Conservation (phyloP, 2,113 vertebrate species). For the Macroglossus sobrinus region DNA sequence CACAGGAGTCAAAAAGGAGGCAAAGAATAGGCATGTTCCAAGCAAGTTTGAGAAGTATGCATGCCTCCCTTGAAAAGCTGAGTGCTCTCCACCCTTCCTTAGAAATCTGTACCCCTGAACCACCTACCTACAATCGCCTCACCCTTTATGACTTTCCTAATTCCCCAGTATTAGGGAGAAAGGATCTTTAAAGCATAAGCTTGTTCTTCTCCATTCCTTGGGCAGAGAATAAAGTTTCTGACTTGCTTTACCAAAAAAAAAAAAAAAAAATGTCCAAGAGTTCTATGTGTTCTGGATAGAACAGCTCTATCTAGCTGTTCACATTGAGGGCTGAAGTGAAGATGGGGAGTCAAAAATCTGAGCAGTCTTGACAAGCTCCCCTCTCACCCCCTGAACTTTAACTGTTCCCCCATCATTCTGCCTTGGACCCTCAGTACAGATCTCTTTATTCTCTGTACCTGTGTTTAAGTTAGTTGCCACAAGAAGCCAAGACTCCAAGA, state of each 20-base stretch:
- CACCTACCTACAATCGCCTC: too few relatives aligned
- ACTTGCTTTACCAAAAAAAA: too few relatives aligned
- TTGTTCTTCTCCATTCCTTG: too few relatives aligned
- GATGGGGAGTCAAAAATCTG: background rate
- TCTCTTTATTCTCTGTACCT: background rate
- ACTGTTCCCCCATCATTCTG: background rate
- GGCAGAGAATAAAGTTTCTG: too few relatives aligned
- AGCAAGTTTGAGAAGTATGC: too few relatives aligned
- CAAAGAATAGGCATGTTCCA: too few relatives aligned
- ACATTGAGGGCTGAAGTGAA: background rate
- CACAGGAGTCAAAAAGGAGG: background rate
- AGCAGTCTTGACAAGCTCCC: background rate
- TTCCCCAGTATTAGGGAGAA: too few relatives aligned
- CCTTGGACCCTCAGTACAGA: background rate
- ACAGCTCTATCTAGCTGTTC: background rate
- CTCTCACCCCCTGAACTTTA: background rate
- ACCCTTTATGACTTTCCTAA: too few relatives aligned
- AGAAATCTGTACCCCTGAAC: too few relatives aligned
- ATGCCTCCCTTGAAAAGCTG: too few relatives aligned
- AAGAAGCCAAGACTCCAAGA: background rate
- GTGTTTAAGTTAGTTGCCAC: background rate
- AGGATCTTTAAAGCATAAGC: too few relatives aligned
- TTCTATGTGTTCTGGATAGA: background rate
- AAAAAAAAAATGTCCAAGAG: background rate
- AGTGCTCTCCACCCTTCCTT: too few relatives aligned